A percentile compares a stretch with the other conserved stretches of the same genome.
Evolutionary conservation across 2,888 invertebrate genomes (phyloP).

Genomic region (Cyrtodaria siliqua): DNA sequence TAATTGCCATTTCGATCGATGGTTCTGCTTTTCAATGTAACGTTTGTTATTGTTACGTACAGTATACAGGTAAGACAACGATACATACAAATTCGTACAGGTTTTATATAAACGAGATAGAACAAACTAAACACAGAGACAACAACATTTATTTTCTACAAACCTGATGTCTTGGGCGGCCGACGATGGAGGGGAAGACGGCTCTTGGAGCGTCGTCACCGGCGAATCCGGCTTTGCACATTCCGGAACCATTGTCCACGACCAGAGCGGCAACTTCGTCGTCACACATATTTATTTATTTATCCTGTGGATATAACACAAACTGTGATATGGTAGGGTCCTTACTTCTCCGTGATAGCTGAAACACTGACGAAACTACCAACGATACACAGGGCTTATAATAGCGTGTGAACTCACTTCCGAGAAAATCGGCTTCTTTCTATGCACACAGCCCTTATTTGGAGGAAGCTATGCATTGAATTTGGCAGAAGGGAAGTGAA

Average conservation of each 20-base stretch:
- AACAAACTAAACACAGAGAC: not conserved
- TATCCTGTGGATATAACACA: conserved; percentile 23
- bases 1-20: no score
- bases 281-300: conserved; percentile 70
- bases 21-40: no score
- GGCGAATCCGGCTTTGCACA: conserved; percentile 76
- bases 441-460: conserved; percentile 52
- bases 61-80: no score
- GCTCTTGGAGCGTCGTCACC: conserved; percentile 75
- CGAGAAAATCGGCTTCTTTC: conserved; percentile 54
- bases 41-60: no score
- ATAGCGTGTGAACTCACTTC: conserved; percentile 37
- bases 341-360: conserved; percentile 41
- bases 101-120: not conserved
- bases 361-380: conserved; percentile 48
- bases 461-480: conserved; percentile 46
- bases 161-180: conserved; percentile 75
- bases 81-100: no score
- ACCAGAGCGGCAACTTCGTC: conserved; percentile 85
- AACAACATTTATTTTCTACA: not conserved
- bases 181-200: conserved; percentile 74
- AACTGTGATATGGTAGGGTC: conserved; percentile 42
- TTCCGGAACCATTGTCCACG: conserved; percentile 93
- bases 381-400: conserved; percentile 39
- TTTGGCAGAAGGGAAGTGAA: conserved; percentile 45